Evolutionary conservation across 2,888 invertebrate species (phyloP).

Genomic region (Pyrochroa serraticornis): DNA sequence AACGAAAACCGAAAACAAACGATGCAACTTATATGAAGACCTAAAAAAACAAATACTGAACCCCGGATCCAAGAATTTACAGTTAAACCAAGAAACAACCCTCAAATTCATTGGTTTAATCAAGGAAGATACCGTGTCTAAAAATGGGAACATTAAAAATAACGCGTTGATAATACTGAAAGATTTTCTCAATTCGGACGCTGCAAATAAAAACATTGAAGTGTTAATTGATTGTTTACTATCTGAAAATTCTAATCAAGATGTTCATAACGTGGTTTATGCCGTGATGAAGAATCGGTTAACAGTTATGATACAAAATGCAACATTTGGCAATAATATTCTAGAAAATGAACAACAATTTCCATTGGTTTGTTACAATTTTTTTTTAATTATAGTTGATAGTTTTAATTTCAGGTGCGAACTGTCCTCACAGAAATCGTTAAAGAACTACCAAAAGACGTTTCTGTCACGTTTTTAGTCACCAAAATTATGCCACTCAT

Average conservation of each 20-base stretch:
- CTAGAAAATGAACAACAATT: background rate
- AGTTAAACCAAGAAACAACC: background rate
- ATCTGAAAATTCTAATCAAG: background rate
- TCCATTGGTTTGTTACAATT: background rate
- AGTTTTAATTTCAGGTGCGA: slow-evolving; percentile 27
- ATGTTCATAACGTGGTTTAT: background rate
- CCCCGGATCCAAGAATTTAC: background rate
- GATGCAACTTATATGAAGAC: background rate
- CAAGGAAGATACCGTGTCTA: background rate
- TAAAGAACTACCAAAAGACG: slow-evolving; percentile 21
- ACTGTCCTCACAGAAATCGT: slow-evolving; percentile 31
- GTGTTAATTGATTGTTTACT: background rate
- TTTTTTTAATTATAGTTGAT: background rate
- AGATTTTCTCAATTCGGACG: background rate
- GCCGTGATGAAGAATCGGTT: background rate
- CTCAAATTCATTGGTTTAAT: background rate
- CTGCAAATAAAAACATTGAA: background rate
- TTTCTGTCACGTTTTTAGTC: slow-evolving; percentile 29
- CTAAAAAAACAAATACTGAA: background rate
- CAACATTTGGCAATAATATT: background rate
- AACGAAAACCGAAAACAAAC: background rate
- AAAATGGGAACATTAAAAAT: background rate
- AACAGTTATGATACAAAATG: background rate
- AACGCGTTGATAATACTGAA: background rate
- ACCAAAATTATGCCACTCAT: slow-evolving; percentile 33